A percentile compares a stretch with the other conserved stretches of the same genome.
Evolutionary conservation across 2,888 invertebrate species (phyloP).

Genomic region (Leptinotarsa rubiginosa): DNA sequence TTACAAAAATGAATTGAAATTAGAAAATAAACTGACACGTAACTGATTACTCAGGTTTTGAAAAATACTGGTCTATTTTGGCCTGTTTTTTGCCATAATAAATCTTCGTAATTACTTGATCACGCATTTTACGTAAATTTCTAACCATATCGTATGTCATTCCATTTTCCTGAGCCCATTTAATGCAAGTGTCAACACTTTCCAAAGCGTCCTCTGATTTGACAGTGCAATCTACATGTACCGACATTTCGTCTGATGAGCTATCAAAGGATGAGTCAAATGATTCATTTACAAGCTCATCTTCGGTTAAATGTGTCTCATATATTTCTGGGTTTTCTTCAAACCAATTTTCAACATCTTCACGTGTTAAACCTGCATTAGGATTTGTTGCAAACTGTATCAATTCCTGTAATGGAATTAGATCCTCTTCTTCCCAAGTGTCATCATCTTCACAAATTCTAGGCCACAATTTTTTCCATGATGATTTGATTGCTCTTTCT

Average conservation of each 20-base stretch:
- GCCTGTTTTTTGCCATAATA: conserved; percentile 1
- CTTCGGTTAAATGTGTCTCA: not conserved
- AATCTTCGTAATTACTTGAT: not conserved
- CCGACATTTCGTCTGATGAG: not conserved
- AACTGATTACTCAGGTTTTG: not conserved
- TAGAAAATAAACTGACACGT: not conserved
- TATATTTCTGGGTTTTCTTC: not conserved
- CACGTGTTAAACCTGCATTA: conserved; percentile 1
- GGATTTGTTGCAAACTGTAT: not conserved
- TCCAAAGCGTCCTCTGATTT: conserved; percentile 1
- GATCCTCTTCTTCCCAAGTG: not conserved
- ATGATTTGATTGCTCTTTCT: not conserved
- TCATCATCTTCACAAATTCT: conserved; percentile 1
- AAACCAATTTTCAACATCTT: not conserved
- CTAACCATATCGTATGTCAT: not conserved
- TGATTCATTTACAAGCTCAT: conserved; percentile 1
- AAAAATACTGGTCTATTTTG: conserved; percentile 1
- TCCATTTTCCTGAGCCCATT: not conserved
- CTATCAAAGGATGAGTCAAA: not conserved
- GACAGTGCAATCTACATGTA: conserved; percentile 1
- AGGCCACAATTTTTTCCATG: not conserved
- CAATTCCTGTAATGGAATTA: conserved; percentile 1
- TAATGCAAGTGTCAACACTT: conserved; percentile 1
- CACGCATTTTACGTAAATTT: not conserved
- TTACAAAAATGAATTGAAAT: conserved; percentile 1